Evolutionary conservation across 2,113 vertebrate genomes (phyloP), one percentile per base, ranked within the genome.

Genomic region (Helogale parvula): DNA sequence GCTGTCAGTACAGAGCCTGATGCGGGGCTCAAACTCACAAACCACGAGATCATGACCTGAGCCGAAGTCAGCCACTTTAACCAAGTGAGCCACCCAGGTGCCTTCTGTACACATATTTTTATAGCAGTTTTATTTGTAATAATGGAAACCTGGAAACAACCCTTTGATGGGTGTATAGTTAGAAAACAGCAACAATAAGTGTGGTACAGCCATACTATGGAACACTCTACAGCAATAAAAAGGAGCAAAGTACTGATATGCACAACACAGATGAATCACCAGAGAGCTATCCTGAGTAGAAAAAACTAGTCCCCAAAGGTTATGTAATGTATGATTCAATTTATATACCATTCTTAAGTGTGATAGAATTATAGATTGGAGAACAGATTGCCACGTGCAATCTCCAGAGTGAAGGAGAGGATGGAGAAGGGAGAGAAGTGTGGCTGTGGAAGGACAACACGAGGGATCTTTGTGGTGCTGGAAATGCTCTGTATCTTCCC

Each of bases 141-240:
- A 97, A 45, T 19, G 1, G 15, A 23, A 92, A 80, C 66, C 13
- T 84, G 14, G 38, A 84, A 96, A 84, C 31, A 96, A 80, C 31
- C 9, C 90, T 90, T 86, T 81, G 72, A 66, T 68, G 45, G 69
- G n/a, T 74, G 21, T 88, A 38, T 72, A 16, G 25, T 66, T 92
- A 50, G 45, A 83, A 2, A 63, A 15, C 14, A 68, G 33, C 27
- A 74, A 45, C 41, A 45, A 76, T 21, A 74, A 35, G 25, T 21
- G 35, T 92, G n/a, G 16, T 21, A 57, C 5, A 33, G 74, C 38
- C 38, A 41, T 41, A 13, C 52, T 38, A 15, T 82, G 47, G 50
- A 88, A 82, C 71, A 50, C 29, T 90, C n/a, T 65, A 93, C 35
- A 90, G 31, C 33, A 88, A 27, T 83, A 69, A 95, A 93, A 83